These are phyloP conservation scores for Creontiades dilutus DNA, from an alignment of 2,888 invertebrate genomes.

Conservation along the genomic window DNA sequence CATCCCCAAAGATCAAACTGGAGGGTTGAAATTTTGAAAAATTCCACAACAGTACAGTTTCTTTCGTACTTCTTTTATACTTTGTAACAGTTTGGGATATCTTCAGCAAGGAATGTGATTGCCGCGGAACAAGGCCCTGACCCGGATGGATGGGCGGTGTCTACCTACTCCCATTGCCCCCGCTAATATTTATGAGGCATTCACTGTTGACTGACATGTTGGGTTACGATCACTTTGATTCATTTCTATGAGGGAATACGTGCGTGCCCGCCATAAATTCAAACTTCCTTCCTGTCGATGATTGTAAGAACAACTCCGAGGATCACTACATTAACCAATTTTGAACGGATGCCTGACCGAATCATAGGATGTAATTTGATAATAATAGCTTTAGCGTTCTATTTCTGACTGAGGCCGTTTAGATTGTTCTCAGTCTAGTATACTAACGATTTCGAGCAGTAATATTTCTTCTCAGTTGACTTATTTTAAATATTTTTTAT, in stretches of 20 bases:
- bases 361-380: no score
- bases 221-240: not conserved
- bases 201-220: slow-evolving; percentile 14
- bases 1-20: no score
- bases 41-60: no score
- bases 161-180: slow-evolving; percentile 28
- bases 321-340: not conserved
- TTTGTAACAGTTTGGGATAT: not conserved
- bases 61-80: no score
- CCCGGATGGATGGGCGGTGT: slow-evolving; percentile 40
- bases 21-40: no score
- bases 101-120: slow-evolving; percentile 12
- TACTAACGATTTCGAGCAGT: no score
- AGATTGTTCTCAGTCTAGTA: no score
- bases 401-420: no score
- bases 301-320: not conserved
- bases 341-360: no score
- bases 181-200: slow-evolving; percentile 39
- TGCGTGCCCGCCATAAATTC: not conserved
- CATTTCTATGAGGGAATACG: not conserved
- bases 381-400: no score
- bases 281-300: slow-evolving; percentile 3
- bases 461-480: no score
- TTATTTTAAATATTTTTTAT: no score
- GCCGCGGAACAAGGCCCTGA: slow-evolving; percentile 18